Base-by-base conservation (phyloP, 2,888 invertebrate species). In the Antheraea yamamai region DNA sequence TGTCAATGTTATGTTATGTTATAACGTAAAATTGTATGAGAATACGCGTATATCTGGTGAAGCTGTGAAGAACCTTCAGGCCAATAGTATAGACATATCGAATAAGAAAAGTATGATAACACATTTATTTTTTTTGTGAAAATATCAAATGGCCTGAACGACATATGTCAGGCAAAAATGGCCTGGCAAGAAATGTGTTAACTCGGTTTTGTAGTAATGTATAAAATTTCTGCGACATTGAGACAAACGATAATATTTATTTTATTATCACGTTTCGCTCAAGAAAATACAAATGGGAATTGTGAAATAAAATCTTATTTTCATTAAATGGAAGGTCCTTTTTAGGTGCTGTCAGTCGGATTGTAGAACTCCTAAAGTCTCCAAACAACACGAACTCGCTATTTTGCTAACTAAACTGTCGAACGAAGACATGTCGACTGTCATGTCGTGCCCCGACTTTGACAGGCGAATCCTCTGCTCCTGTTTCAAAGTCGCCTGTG, bases 401-500 rank as follows among this genome's bases (percentile, higher is more conserved):
- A 83, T 83, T 0, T 81, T 94, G 2, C 81, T 95, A 16, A 87
- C 88, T 39, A 92, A 90, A 66, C 78, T 93, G 47, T 80, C 92
- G 20, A 83, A 85, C 76, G 94, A 92, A 71, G 92, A 92, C 30
- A 83, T 95, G 81, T 92, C 88, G 79, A 89, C 92, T 39, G 91
- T 96, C 74, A 92, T 96, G 86, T 85, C 88, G 0, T 93, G 93
- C 73, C 87, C 91, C 4, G 94, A 94, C 78, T 95, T 95, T 79
- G 94, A 95, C 82, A 93, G 94, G 75, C 94, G 94, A 85, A 89
- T 96, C 66, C 84, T 96, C 12, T 85, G 88, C 51, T 91, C 95
- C 6, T 94, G 95, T 77, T 95, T 96, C 76, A 92, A 92, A 83
- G 89, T 95, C 16, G 87, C 95, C 1, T 92, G 95, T 76, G 92